Conservation (phyloP, 2,797 vertebrate genomes). For the Moxostoma hubbsi region DNA sequence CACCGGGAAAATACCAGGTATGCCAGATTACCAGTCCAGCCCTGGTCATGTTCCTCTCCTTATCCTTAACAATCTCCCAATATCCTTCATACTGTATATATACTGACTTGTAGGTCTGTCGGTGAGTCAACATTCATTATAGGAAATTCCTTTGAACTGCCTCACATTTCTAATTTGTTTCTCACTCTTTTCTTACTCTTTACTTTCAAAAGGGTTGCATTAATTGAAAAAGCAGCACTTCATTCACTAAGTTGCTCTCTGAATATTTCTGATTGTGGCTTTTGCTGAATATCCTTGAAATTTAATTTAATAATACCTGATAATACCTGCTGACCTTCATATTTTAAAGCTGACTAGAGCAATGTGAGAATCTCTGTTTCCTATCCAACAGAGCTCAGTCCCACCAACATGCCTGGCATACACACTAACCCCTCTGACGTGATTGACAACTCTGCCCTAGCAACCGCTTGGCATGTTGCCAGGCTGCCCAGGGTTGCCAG, state of each 20-base stretch:
- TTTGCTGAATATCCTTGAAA: conserved; percentile 18
- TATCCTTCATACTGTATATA: not conserved
- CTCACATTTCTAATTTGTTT: not conserved
- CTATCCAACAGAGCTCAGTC: conserved; percentile 28
- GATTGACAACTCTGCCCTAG: conserved; percentile 80
- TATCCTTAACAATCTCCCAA: not conserved
- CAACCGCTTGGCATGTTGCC: conserved; percentile 82
- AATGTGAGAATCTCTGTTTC: conserved; percentile 38
- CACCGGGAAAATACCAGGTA: no score
- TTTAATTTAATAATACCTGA: not conserved
- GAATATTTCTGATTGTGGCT: conserved; percentile 20
- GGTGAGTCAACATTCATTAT: not conserved
- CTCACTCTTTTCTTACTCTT: not conserved
- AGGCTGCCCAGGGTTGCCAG: conserved; percentile 79
- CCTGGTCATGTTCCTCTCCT: no score
- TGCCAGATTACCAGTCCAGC: no score
- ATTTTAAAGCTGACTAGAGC: conserved; percentile 12
- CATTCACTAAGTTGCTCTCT: not conserved
- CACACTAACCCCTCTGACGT: conserved; percentile 64
- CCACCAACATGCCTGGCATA: conserved; percentile 58
- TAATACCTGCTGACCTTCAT: conserved; percentile 32
- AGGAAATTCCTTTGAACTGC: not conserved
- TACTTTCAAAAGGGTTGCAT: not conserved
- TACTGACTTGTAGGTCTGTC: not conserved
- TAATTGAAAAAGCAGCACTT: not conserved